These are phyloP conservation scores for Ophioderma brevispina DNA, from an alignment of 35 echinoderm and acorn worm genomes.

Conservation along the genomic window DNA sequence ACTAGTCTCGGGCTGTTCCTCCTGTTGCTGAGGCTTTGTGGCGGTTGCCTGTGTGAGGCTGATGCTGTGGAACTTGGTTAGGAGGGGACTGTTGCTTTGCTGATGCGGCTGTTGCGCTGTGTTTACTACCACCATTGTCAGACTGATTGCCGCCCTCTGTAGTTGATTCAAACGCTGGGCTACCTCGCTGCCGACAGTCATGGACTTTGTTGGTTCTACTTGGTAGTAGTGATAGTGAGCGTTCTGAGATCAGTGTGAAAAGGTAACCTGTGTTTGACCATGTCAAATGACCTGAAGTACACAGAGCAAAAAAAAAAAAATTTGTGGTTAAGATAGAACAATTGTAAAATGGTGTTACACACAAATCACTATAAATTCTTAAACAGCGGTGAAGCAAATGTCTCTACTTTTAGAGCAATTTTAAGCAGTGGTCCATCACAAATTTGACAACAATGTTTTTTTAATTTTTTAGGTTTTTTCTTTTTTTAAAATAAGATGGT, in stretches of 20 bases:
- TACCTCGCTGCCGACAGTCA: constrained; percentile 78
- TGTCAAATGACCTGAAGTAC: constrained; percentile 3
- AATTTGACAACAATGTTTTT: too few relatives aligned
- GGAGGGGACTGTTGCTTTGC: constrained; percentile 17
- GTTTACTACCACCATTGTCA: background rate
- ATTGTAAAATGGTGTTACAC: too few relatives aligned
- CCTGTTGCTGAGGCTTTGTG: background rate
- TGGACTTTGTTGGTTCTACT: background rate
- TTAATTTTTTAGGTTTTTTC: too few relatives aligned
- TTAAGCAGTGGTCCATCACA: too few relatives aligned
- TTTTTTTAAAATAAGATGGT: too few relatives aligned
- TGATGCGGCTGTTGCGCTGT: background rate
- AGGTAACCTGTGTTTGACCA: background rate
- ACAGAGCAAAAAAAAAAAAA: too few relatives aligned
- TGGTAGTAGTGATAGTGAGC: background rate
- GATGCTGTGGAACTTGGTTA: constrained; percentile 30
- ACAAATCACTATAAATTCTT: too few relatives aligned
- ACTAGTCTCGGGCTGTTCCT: background rate
- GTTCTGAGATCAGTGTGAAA: background rate
- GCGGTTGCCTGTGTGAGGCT: constrained; percentile 6
- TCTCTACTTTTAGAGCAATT: too few relatives aligned
- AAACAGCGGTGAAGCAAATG: too few relatives aligned
- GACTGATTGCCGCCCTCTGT: constrained; percentile 9
- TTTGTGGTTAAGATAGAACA: too few relatives aligned
- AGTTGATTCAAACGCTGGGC: constrained; percentile 40